A percentile compares a stretch with the other conserved stretches of the same genome.
Evolutionary conservation across 2,797 vertebrate species (phyloP).

Genomic region (Myotis findleyi): DNA sequence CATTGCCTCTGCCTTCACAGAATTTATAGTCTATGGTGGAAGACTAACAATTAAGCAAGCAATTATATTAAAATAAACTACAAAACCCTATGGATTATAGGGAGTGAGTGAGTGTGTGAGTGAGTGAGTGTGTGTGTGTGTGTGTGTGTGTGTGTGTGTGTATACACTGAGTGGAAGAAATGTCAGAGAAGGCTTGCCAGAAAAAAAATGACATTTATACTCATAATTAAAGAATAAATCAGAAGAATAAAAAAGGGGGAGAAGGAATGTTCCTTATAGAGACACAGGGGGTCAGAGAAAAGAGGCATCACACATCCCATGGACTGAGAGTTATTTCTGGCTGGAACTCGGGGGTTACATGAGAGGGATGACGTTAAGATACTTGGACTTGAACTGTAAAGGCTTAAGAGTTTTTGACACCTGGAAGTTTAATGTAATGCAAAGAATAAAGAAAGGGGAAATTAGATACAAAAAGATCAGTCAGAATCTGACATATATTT

Average conservation of each 20-base stretch:
- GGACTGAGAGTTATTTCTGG: neutral
- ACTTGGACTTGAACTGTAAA: conserved; percentile 7
- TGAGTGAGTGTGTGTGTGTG: too few relatives aligned
- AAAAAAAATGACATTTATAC: neutral
- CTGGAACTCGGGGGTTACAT: neutral
- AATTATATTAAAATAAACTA: conserved; percentile 49
- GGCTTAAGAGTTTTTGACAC: neutral
- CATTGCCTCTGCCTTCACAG: neutral
- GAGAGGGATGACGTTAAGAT: neutral
- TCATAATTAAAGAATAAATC: conserved; percentile 35
- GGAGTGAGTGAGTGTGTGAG: neutral
- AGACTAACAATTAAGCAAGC: conserved; percentile 13
- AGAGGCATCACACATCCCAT: neutral
- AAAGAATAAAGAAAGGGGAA: conserved; percentile 21
- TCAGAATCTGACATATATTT: conserved; percentile 17
- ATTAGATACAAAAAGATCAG: neutral
- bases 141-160: too few relatives aligned
- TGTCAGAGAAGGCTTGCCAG: neutral
- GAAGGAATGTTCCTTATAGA: neutral
- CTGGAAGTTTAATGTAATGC: neutral
- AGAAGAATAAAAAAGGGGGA: neutral
- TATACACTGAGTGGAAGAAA: neutral
- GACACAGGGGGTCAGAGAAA: neutral
- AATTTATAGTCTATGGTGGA: neutral
- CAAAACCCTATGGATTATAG: neutral